Evolutionary conservation across 1,140 invertebrate genomes (phyloP), one percentile per base, ranked within the genome.

Genomic region (Brachionus angularis): DNA sequence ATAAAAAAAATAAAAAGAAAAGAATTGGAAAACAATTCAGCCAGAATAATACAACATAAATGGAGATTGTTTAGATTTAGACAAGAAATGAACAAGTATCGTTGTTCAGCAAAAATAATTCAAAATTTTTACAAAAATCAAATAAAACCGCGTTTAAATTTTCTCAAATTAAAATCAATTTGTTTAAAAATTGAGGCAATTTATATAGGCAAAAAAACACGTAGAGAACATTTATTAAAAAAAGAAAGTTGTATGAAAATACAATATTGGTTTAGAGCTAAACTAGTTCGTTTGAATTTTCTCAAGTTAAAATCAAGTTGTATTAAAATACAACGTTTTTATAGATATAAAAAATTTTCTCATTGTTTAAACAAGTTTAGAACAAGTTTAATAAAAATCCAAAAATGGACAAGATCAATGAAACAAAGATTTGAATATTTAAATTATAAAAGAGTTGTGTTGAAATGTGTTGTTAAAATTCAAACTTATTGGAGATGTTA

Each of bases 401-500:
- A 67, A 29, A 67, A 1, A 25, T 67, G 62, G 62, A 34, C 33
- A 10, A 18, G 53, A 1, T 47, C 62, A 47, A 67, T 47, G 62
- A 67, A 50, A 67, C 29, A 29, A 3, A 23, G 62, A 23, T 47
- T 47, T n/a, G 44, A 46, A 29, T 67, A 47, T 67, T 50, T 67
- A 29, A 18, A 67, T 5, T n/a, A 31, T n/a, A 33, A 21, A 16
- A 18, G 62, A 18, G 18, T 49, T 47, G 21, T 67, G 2, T 4
- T 46, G 1, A 67, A 67, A 36, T 58, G 33, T 23, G 14, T 39
- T 39, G 27, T 58, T n/a, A 10, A 39, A 14, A 46, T 67, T 46
- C 62, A 67, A 67, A 21, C 18, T 34, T 16, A 31, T 16, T 46
- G 39, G 21, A 23, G 62, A 14, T 34, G 16, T 2, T 29, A 47